Base-by-base conservation (phyloP, 2,797 vertebrate genomes). In the Semaprochilodus insignis region DNA sequence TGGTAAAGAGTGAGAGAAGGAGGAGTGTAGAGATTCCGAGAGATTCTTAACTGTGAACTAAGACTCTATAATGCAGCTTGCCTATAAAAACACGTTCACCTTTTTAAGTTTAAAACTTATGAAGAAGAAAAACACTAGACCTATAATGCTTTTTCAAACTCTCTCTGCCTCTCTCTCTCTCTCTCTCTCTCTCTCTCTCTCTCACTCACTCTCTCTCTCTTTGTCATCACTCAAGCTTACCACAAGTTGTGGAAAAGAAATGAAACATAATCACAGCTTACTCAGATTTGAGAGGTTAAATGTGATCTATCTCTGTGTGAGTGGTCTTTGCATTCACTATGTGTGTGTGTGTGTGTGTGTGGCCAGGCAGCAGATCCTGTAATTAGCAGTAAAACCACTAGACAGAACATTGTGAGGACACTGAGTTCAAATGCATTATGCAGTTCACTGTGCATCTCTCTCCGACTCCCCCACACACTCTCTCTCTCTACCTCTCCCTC, bases 301-400 rank as follows among this genome's bases (percentile, higher is more conserved):
- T 8, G 31, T 67, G 31, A 44, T 40, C 40, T 69, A 44, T 67
- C 31, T 62, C 57, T 36, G 31, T 62, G 25, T 40, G 1, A n/a
- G 17, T 25, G 36, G 21, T 44, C 60, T 51, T 63, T n/a, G 72
- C 63, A 67, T 65, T 27, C 62, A 65, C 25, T 17, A 25, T 52
- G 57, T 60, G 71, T 69, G 48, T 65, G 25, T 40, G 71, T 62
- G 66, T 67, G 51, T 6, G 73, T 74, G 66, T 55, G 21, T 55
- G 83, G 17, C 6, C n/a, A 10, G 3, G 34, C 52, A 52, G n/a
- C 63, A 77, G 81, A 86, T 88, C 87, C 88, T 89, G 85, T 88
- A 87, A 87, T 91, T 89, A 89, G 80, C 82, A 83, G 88, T 87
- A 88, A 89, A 89, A 88, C 85, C 71, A 13, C 36, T 59, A 7